A percentile compares a stretch with the other conserved stretches of the same genome.
Conservation (phyloP, 92 coral and sea anemone genomes). For the Palythoa caribaeorum region DNA sequence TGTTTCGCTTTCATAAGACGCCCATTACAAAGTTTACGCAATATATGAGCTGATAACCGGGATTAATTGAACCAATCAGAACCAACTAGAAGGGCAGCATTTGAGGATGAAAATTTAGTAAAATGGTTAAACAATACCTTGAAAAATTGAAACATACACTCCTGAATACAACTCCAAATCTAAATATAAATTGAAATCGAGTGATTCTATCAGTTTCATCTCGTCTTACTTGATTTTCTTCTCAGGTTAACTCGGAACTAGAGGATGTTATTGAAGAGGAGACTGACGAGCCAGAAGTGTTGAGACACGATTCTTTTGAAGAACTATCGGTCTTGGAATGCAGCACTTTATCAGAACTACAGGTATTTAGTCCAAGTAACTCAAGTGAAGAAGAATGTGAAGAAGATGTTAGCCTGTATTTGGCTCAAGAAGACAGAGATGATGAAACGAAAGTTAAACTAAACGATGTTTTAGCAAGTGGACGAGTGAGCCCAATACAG, state of each 20-base stretch:
- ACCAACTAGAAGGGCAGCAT: not conserved
- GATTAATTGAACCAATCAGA: conserved; percentile 8
- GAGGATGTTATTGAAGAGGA: conserved; percentile 23
- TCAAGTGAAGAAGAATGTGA: conserved; percentile 14
- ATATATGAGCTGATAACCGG: not conserved
- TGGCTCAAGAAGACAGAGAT: conserved; percentile 8
- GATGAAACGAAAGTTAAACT: not conserved
- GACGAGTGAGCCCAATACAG: conserved; percentile 17
- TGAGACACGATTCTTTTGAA: not conserved
- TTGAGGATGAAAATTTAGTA: not conserved
- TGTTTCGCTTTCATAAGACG: conserved; percentile 15
- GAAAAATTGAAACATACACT: conserved; percentile 1
- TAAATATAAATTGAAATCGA: not conserved
- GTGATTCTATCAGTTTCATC: not conserved
- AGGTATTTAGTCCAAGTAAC: not conserved
- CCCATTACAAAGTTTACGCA: not conserved
- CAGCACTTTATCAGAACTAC: conserved; percentile 14
- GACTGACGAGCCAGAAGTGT: conserved; percentile 17
- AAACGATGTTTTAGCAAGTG: conserved; percentile 12
- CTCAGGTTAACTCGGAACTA: conserved; percentile 24
- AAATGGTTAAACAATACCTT: conserved; percentile 7
- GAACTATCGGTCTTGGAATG: not conserved
- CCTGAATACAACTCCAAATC: not conserved
- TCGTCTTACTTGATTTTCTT: conserved; percentile 21
- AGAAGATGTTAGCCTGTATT: conserved; percentile 14